Evolutionary conservation across 2,888 invertebrate genomes (phyloP).

Genomic region (Amiota mariae): DNA sequence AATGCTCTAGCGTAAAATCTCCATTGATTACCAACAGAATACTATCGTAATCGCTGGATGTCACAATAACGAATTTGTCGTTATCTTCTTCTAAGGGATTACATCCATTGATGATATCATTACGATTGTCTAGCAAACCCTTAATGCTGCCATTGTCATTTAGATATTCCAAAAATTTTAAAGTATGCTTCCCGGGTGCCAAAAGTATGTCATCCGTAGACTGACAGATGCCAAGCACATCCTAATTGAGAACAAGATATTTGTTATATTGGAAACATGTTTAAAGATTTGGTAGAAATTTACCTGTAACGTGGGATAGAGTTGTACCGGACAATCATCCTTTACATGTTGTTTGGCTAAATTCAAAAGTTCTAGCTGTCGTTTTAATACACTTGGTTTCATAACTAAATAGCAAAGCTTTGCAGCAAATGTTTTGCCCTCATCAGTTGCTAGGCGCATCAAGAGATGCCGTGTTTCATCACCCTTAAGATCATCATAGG

Average conservation of each 20-base stretch:
- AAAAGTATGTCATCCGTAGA: constrained; percentile 75
- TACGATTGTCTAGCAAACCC: constrained; percentile 43
- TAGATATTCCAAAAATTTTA: constrained; percentile 75
- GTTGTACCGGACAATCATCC: constrained; percentile 72
- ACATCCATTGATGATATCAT: background rate
- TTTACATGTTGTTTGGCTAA: constrained; percentile 71
- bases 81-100: constrained; percentile 47
- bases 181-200: constrained; percentile 74
- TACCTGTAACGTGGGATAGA: constrained; percentile 70
- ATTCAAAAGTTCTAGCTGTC: constrained; percentile 74
- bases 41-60: constrained; percentile 74
- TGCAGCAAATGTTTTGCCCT: background rate
- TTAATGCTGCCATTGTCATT: constrained; percentile 74
- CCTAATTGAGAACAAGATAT: constrained; percentile 44
- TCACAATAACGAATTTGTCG: constrained; percentile 66
- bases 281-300: constrained; percentile 4
- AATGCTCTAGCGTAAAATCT: constrained; percentile 75
- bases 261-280: background rate
- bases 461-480: constrained; percentile 43
- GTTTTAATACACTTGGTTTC: constrained; percentile 72
- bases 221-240: constrained; percentile 68
- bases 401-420: constrained; percentile 72
- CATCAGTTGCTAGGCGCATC: constrained; percentile 33
- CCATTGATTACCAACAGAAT: constrained; percentile 76
- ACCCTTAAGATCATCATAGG: constrained; percentile 70